Evolutionary conservation across 2,113 vertebrate genomes (phyloP).

Genomic region (Paradoxurus hermaphroditus): DNA sequence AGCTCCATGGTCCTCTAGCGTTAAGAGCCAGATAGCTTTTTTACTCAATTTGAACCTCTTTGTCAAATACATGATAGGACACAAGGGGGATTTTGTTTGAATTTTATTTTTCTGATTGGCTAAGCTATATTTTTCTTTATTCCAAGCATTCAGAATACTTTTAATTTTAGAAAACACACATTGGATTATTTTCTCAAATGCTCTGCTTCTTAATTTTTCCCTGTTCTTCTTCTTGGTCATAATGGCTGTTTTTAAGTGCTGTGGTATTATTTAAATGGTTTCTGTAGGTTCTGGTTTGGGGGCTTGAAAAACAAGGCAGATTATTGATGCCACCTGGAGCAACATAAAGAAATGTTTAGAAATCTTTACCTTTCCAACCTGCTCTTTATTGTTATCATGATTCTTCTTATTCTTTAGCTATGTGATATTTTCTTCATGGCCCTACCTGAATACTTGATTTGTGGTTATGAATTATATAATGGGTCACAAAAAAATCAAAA

Average conservation of each 20-base stretch:
- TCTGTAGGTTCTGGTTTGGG: background rate
- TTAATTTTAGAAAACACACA: background rate
- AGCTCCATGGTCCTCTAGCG: no score
- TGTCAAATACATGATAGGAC: background rate
- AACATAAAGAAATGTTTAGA: background rate
- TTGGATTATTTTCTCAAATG: slow-evolving; percentile 13
- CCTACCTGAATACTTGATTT: background rate
- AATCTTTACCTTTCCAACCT: background rate
- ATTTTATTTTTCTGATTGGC: background rate
- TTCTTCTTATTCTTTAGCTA: background rate
- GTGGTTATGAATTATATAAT: background rate
- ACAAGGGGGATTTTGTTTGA: background rate
- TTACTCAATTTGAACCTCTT: background rate
- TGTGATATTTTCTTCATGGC: background rate
- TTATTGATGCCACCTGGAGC: background rate
- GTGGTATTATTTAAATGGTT: background rate
- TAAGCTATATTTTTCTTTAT: background rate
- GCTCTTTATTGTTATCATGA: background rate
- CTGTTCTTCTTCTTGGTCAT: background rate
- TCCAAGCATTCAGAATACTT: background rate
- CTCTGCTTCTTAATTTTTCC: background rate
- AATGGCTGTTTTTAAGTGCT: background rate
- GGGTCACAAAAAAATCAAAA: background rate
- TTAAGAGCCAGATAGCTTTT: background rate
- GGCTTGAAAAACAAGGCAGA: background rate